Evolutionary conservation across 2,888 invertebrate species (phyloP), one percentile per base, ranked within the genome.

Genomic region (Xestoiulus laeticollis): DNA sequence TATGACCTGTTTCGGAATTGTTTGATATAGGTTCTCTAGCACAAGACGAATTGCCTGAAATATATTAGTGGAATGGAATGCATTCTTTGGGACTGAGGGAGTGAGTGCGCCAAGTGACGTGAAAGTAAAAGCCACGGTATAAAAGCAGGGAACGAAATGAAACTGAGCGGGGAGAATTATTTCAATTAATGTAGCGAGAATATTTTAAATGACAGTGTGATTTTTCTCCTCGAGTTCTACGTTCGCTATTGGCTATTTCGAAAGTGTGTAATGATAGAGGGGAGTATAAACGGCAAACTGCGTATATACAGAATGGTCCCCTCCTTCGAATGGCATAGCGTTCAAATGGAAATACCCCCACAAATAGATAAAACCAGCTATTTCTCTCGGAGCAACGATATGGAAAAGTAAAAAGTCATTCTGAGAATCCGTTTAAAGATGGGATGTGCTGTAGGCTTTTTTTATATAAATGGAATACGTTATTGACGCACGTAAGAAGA

Each of bases 151-250:
- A 43, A 43, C 26, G 85, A 38, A 32, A 85, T 85, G 85, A 85
- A 85, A 43, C 85, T 22, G 43, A 85, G 86, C 32, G 68, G 68
- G 26, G 26, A 48, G 87, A 87, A 87, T 87, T 87, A 87, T 87
- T 87, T 87, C 87, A 87, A 87, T 87, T 87, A 87, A 87, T 87
- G 87, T 87, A 87, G 87, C 87, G 87, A 87, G 48, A 87, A 87
- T 87, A 87, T 87, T 87, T 87, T 53, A 87, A 87, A 87, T 87
- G 87, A 85, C 85, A 87, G 87, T 87, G 78, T 68, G 48, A 87
- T 87, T 87, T 87, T 22, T 22, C 86, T 86, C 48, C 85, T 16
- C 32, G 48, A 16, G 14, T 48, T 12, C 48, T 12, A 48, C 12
- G 48, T 48, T 48, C 48, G 48, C 48, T 48, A 48, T 48, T 48